Evolutionary conservation across 1,140 invertebrate species (phyloP), one percentile per base, ranked within the genome.

Genomic region (Zelostemma sp.): DNA sequence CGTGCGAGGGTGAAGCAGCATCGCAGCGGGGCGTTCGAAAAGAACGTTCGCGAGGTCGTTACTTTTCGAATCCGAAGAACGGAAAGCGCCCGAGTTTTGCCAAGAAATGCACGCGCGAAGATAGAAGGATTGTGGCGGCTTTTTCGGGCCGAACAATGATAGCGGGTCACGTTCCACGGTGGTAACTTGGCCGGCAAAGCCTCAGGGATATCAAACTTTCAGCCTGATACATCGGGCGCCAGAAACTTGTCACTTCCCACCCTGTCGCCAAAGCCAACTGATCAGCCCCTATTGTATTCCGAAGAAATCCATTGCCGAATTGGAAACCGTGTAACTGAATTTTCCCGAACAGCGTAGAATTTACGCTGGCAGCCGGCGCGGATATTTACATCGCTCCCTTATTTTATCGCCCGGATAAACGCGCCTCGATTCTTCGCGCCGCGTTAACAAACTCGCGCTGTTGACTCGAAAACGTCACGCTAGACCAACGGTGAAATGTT

Each of bases 241-340:
- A 50, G 59, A 55, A 74, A 77, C 68, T 74, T 74, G 66, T 72
- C 72, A 50, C 67, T 43, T 55, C 53, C 56, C 53, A 60, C 59
- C 62, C 48, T 41, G 41, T 28, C 43, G 58, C 67, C 41, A 64
- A 57, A 64, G 47, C 59, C 74, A 72, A 76, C 78, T 80, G 76
- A 80, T 80, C 78, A 77, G 66, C 56, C 58, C 60, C 70, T 73
- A 80, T 78, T 80, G 76, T 78, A 72, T 68, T 73, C 63, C 47
- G 35, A 35, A 58, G 49, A 57, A 65, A 50, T 71, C 62, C 68
- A 71, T 71, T 63, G 62, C 62, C 53, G 63, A 66, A 66, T 71
- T 71, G 68, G 65, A 66, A 66, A 63, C 63, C 60, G 59, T 58
- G 63, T 71, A 71, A 71, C 62, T 67, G 58, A 71, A 71, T 71